These are phyloP conservation scores for Globodera ellingtonae DNA, from an alignment of 1,140 invertebrate species.

Conservation along the genomic window DNA sequence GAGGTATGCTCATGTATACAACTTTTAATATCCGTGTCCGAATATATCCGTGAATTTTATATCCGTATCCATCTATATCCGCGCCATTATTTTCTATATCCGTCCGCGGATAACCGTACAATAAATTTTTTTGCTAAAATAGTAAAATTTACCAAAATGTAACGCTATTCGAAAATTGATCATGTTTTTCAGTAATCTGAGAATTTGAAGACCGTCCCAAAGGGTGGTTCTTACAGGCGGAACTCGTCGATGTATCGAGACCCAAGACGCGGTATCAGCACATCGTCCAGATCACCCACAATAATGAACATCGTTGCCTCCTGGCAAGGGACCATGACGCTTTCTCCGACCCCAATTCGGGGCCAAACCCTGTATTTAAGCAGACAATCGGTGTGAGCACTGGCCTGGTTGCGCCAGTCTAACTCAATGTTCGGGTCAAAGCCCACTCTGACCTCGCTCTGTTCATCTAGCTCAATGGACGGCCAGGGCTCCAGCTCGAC, in stretches of 20 bases:
- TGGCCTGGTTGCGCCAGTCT: constrained; percentile 56
- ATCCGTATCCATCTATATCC: too few relatives aligned
- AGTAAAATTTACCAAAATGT: too few relatives aligned
- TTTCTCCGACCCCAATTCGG: background rate
- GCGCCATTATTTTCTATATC: too few relatives aligned
- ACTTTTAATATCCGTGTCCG: too few relatives aligned
- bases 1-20: too few relatives aligned
- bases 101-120: too few relatives aligned
- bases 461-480: constrained; percentile 30
- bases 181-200: too few relatives aligned
- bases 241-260: constrained; percentile 53
- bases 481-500: constrained; percentile 47
- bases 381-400: constrained; percentile 60
- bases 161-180: too few relatives aligned
- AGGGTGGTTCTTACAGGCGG: background rate
- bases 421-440: constrained; percentile 57
- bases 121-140: too few relatives aligned
- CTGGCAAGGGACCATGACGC: constrained; percentile 16
- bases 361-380: constrained; percentile 54
- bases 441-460: constrained; percentile 4
- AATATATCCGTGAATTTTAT: too few relatives aligned
- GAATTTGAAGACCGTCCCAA: too few relatives aligned
- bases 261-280: constrained; percentile 52
- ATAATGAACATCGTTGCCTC: constrained; percentile 58
- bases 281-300: constrained; percentile 55